Conservation (phyloP, 2,888 invertebrate genomes). For the Xylota segnis region DNA sequence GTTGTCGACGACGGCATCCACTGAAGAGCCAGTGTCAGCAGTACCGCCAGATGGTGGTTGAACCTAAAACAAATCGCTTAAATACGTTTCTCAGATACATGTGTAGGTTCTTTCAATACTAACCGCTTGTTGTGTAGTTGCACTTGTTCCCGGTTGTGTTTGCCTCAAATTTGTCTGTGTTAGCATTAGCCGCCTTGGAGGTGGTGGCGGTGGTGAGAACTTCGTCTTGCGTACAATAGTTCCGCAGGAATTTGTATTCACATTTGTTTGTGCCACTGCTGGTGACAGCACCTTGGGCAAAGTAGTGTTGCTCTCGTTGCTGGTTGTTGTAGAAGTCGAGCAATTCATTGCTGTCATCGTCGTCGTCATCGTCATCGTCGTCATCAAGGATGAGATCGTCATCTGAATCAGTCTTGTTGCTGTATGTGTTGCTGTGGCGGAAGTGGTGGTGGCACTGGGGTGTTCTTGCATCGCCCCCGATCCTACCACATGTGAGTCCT, state of each 20-base stretch:
- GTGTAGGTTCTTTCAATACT: constrained; percentile 2
- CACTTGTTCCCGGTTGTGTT: constrained; percentile 70
- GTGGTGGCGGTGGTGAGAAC: constrained; percentile 82
- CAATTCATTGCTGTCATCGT: constrained; percentile 85
- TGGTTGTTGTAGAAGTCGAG: constrained; percentile 86
- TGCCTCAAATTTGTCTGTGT: constrained; percentile 82
- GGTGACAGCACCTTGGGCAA: constrained; percentile 76
- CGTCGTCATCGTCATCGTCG: constrained; percentile 81
- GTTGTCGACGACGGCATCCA: constrained; percentile 84
- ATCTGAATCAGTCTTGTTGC: constrained; percentile 75
- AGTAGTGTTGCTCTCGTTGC: constrained; percentile 86
- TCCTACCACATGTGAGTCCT: constrained; percentile 37
- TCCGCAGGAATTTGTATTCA: constrained; percentile 72
- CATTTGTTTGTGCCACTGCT: constrained; percentile 36
- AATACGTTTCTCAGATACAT: background rate
- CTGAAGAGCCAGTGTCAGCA: constrained; percentile 85
- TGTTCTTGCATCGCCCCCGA: constrained; percentile 8
- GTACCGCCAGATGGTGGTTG: constrained; percentile 82
- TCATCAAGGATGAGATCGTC: constrained; percentile 84
- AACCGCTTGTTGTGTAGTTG: constrained; percentile 78
- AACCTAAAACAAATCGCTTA: constrained; percentile 68
- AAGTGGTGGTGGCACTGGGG: constrained; percentile 60
- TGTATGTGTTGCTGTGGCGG: constrained; percentile 58
- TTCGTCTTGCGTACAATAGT: constrained; percentile 77
- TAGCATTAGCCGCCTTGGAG: constrained; percentile 83